phyloP scores from a whole-genome alignment of 2,888 invertebrate species.

The Zeuzera pyrina region DNA sequence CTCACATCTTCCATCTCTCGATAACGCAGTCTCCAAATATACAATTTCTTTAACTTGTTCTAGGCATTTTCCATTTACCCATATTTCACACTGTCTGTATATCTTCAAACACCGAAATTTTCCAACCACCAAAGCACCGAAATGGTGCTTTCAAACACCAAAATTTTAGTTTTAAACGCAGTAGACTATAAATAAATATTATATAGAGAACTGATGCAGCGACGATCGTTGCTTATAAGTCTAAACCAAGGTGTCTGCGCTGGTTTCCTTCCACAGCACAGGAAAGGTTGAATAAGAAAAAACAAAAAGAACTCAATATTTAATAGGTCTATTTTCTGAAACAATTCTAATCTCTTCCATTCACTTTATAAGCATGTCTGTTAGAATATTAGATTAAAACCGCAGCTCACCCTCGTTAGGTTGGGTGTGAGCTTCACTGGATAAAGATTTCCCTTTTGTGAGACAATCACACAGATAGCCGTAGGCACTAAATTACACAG shows the following conservation, averaged over 20 bases:
- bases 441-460: constrained; percentile 20
- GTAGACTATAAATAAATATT: too few species aligned
- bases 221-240: background rate
- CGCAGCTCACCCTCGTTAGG: constrained; percentile 20
- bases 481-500: constrained; percentile 10
- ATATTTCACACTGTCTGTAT: too few species aligned
- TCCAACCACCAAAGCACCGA: too few species aligned
- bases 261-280: too few species aligned
- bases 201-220: background rate
- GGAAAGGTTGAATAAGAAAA: too few species aligned
- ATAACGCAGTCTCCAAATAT: too few species aligned
- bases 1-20: too few species aligned
- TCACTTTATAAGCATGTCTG: constrained; percentile 3
- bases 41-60: too few species aligned
- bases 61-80: too few species aligned
- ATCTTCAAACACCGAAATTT: too few species aligned
- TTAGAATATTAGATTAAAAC: constrained; percentile 32
- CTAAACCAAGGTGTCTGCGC: background rate
- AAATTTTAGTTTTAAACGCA: background rate
- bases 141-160: background rate
- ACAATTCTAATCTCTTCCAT: constrained; percentile 7
- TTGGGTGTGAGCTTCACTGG: constrained; percentile 10
- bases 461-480: constrained; percentile 15
- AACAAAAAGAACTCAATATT: too few species aligned
- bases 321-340: too few species aligned